These are phyloP conservation scores for Pyrgilauda ruficollis DNA, from an alignment of 2,113 vertebrate species.

Conservation along the genomic window DNA sequence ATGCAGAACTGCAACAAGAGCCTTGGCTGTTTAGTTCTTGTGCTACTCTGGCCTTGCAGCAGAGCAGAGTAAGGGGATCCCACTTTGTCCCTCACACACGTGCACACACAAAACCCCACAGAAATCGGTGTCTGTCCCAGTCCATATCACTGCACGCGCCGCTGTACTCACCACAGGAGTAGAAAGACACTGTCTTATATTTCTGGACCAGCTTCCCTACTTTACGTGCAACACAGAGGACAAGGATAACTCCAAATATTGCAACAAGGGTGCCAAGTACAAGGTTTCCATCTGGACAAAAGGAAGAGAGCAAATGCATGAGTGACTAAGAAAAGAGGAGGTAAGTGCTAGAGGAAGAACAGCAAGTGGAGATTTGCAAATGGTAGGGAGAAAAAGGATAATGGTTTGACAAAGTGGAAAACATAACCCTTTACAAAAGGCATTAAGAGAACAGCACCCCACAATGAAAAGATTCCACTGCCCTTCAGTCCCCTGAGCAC, in stretches of 20 bases:
- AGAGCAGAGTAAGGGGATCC: neutral
- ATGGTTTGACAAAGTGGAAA: neutral
- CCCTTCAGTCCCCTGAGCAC: neutral
- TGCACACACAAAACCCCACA: neutral
- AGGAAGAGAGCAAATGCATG: neutral
- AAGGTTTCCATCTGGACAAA: conserved; percentile 9
- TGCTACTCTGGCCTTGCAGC: neutral
- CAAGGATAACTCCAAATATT: conserved; percentile 1
- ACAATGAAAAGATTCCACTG: neutral
- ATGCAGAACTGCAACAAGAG: neutral
- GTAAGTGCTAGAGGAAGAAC: neutral
- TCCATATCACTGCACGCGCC: neutral
- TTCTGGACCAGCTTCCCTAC: neutral
- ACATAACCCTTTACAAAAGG: neutral
- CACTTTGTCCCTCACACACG: neutral
- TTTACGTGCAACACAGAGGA: neutral
- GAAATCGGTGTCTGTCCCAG: neutral
- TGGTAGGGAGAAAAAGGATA: neutral
- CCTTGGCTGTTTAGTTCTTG: neutral
- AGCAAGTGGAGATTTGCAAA: neutral
- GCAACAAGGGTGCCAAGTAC: neutral
- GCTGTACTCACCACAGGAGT: conserved; percentile 41
- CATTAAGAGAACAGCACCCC: neutral
- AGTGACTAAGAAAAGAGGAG: neutral
- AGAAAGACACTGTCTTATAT: neutral